Base-by-base conservation (phyloP, 2,888 invertebrate genomes). In the Meiosimyza platycephala region DNA sequence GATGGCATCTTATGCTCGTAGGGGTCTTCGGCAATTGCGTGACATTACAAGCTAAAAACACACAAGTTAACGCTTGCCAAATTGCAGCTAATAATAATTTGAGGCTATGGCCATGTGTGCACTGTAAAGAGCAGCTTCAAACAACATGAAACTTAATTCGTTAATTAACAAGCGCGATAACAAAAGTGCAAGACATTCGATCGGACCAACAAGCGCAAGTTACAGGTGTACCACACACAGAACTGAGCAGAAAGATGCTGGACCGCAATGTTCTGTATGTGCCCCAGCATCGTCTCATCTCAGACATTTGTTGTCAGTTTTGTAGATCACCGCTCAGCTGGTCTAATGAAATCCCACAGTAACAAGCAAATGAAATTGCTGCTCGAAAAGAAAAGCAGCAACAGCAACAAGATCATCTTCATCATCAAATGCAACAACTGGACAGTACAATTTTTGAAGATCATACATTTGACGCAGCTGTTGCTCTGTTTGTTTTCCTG, bases 101-200 rank as follows among this genome's bases (percentile, higher is more conserved):
- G 9, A 40, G 40, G 40, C 65, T 51, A 50, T 57, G 51, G 60
- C 50, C 22, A 60, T 59, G 18, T 15, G 13, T 18, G 59, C 28
- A 28, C 50, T 48, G 60, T 66, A 40, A 51, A 47, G 40, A 57
- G 6, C 68, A 48, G 57, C 67, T 54, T 47, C 69, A 12, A 40
- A 40, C 62, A 33, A 18, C 65, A 62, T 51, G 33, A 65, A 70
- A 51, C 70, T 77, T 76, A 78, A 79, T 79, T 79, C 78, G 78
- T 78, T 79, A 79, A 79, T 79, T 79, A 79, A 79, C 79, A 78
- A 79, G 79, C 79, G 78, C 78, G 79, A 78, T 78, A 79, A 79
- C 77, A 75, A 72, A 76, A 64, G 33, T 52, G n/a, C 54, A 16
- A 60, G 48, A 52, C 52, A 40, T 40, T 40, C 28, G 62, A 28